phyloP scores from a whole-genome alignment of 1,140 invertebrate genomes.

The Xylocopa sonorina region DNA sequence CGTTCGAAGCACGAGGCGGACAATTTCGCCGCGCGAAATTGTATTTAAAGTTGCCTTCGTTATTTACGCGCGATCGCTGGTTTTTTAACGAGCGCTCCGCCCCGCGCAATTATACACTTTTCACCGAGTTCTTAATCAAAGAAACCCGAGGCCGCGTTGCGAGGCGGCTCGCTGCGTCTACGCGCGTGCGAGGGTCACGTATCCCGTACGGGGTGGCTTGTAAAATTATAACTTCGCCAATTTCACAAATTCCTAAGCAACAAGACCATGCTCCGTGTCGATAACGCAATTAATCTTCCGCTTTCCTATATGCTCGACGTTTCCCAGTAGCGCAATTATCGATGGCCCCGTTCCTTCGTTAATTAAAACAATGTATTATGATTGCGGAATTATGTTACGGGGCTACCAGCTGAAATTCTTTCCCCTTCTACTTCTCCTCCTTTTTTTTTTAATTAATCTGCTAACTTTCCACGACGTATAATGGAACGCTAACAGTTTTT shows the following conservation, averaged over 20 bases:
- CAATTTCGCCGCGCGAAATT: not conserved
- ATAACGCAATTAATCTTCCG: constrained; percentile 15
- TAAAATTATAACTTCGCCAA: constrained; percentile 24
- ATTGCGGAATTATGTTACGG: not conserved
- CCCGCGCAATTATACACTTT: constrained; percentile 7
- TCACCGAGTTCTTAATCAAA: constrained; percentile 19
- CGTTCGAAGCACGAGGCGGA: not conserved
- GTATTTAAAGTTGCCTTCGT: not conserved
- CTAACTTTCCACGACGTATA: not conserved
- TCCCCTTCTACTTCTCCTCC: too few relatives aligned
- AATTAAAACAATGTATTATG: constrained; percentile 8
- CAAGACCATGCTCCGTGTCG: not conserved
- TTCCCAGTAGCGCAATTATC: not conserved
- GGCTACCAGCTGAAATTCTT: not conserved
- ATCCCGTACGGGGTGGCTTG: too few relatives aligned
- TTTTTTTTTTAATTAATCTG: not conserved
- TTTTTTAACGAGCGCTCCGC: not conserved
- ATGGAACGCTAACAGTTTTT: not conserved
- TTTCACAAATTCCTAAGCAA: not conserved
- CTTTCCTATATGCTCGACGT: not conserved
- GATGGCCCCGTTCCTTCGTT: not conserved
- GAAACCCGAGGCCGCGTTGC: not conserved
- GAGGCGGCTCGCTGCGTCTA: not conserved
- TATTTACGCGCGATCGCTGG: not conserved
- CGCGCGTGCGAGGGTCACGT: too few relatives aligned